These are phyloP conservation scores for Cinara cedri DNA, from an alignment of 2,888 invertebrate species.

Conservation along the genomic window DNA sequence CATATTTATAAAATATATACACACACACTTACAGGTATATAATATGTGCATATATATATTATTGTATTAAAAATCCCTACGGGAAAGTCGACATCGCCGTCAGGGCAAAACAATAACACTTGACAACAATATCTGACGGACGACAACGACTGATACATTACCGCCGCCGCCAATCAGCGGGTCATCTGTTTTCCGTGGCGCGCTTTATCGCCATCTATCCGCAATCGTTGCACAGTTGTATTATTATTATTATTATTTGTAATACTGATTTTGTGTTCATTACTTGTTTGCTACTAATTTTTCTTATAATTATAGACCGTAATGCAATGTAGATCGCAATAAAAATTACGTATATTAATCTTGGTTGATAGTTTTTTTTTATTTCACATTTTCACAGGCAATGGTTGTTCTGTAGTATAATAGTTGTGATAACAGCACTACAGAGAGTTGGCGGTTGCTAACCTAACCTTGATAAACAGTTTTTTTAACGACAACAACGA, in stretches of 20 bases:
- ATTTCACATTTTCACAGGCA: too few relatives aligned
- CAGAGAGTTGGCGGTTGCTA: too few relatives aligned
- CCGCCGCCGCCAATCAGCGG: conserved; percentile 6
- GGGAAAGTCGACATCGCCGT: conserved; percentile 30
- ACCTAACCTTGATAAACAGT: background rate
- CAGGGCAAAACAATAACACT: conserved; percentile 32
- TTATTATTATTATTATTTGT: too few relatives aligned
- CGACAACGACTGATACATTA: conserved; percentile 9
- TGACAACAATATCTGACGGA: conserved; percentile 34
- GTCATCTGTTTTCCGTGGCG: conserved; percentile 36
- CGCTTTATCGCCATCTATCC: conserved; percentile 20
- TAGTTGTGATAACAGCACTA: too few relatives aligned
- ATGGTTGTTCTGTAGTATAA: too few relatives aligned
- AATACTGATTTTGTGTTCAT: too few relatives aligned
- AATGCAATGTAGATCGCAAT: too few relatives aligned
- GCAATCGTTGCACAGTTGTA: background rate
- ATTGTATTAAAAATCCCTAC: background rate
- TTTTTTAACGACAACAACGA: too few relatives aligned
- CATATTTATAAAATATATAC: background rate
- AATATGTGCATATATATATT: background rate
- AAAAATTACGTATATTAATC: too few relatives aligned
- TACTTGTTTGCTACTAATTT: too few relatives aligned
- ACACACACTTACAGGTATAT: background rate
- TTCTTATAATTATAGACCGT: too few relatives aligned
- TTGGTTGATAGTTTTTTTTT: too few relatives aligned